Evolutionary conservation across 2,888 invertebrate genomes (phyloP).

Genomic region (Heteromyza rotundicornis): DNA sequence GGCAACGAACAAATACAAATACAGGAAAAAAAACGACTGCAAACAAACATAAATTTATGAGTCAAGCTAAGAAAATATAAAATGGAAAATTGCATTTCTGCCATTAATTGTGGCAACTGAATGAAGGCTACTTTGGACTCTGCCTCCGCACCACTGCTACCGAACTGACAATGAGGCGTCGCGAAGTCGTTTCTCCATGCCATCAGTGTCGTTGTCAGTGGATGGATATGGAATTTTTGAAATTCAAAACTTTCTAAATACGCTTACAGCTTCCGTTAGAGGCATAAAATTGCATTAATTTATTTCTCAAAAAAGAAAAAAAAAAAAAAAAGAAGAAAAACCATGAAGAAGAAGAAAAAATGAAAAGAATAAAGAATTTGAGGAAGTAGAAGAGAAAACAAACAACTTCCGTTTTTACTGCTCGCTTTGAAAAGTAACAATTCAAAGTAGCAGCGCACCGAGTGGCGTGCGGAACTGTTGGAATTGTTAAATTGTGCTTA

Average conservation of each 20-base stretch:
- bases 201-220: not conserved
- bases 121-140: not conserved
- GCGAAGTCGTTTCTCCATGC: not conserved
- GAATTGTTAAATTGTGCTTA: no score
- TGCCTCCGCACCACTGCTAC: not conserved
- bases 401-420: not conserved
- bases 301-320: not conserved
- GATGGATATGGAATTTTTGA: not conserved
- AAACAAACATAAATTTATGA: not conserved
- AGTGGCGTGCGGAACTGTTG: no score
- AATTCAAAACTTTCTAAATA: conserved; percentile 1
- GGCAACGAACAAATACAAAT: conserved; percentile 4
- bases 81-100: not conserved
- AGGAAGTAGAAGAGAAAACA: no score
- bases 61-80: not conserved
- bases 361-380: not conserved
- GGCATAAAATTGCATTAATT: conserved; percentile 1
- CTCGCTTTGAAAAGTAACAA: no score
- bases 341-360: not conserved
- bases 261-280: not conserved
- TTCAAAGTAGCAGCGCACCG: no score
- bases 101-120: not conserved
- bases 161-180: not conserved
- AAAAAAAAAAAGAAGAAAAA: not conserved
- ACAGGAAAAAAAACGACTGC: not conserved